These are phyloP conservation scores for Balaenoptera acutorostrata DNA, from an alignment of 2,113 vertebrate species.

Conservation along the genomic window DNA sequence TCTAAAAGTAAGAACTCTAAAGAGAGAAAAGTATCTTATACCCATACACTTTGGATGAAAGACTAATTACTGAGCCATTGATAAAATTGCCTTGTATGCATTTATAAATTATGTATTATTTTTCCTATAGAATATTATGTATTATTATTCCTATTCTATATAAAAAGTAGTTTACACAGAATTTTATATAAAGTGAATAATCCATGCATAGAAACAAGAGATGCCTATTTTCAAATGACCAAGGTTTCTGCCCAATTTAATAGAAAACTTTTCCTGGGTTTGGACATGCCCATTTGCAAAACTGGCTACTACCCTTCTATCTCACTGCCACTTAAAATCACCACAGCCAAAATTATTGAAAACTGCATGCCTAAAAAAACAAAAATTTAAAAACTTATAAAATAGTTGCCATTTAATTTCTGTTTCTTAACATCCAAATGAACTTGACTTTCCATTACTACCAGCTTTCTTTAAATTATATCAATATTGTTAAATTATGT, in stretches of 20 bases:
- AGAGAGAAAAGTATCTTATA: background rate
- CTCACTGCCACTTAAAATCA: background rate
- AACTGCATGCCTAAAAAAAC: background rate
- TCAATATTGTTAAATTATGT: background rate
- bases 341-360: background rate
- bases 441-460: background rate
- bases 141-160: background rate
- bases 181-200: background rate
- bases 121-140: background rate
- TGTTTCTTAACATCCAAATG: background rate
- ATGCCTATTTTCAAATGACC: background rate
- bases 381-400: background rate
- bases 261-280: background rate
- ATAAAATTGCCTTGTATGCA: background rate
- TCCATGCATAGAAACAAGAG: background rate
- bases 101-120: background rate
- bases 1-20: background rate
- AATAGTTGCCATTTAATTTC: background rate
- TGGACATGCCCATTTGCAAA: background rate
- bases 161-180: background rate
- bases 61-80: background rate
- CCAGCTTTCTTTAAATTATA: background rate
- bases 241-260: background rate
- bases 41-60: background rate
- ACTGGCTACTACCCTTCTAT: background rate